A percentile compares a stretch with the other conserved stretches of the same genome.
These are phyloP conservation scores for Albula glossodonta DNA, from an alignment of 2,113 vertebrate genomes.

Conservation along the genomic window DNA sequence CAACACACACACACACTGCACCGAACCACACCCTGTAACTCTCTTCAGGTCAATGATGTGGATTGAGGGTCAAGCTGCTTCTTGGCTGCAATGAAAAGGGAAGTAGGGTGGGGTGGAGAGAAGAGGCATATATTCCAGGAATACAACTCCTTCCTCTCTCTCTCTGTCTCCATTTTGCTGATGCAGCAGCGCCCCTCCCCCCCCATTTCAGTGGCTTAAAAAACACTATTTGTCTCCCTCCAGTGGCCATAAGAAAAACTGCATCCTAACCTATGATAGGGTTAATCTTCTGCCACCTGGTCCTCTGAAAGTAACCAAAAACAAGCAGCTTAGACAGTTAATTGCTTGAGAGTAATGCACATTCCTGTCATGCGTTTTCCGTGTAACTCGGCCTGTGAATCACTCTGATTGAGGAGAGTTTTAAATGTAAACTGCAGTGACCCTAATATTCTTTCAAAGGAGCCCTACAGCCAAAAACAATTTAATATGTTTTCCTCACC, in stretches of 20 bases:
- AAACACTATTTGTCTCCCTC: neutral
- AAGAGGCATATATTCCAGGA: neutral
- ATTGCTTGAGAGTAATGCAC: no score
- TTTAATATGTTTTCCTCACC: no score
- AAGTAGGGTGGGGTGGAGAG: neutral
- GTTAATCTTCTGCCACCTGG: neutral
- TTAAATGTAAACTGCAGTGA: no score
- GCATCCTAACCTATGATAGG: neutral
- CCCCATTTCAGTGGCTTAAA: neutral
- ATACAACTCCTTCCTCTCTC: neutral
- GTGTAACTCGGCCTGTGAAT: no score
- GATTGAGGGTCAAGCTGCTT: neutral
- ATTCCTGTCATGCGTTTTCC: no score
- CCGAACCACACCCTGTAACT: no score
- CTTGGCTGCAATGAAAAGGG: neutral
- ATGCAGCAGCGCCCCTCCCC: slow-evolving; percentile 1
- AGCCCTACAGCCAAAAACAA: no score
- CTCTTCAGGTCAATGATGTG: no score
- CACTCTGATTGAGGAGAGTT: no score
- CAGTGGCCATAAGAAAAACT: neutral
- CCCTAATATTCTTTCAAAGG: no score
- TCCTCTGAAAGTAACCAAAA: neutral
- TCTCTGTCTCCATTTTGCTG: neutral
- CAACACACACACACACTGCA: no score
- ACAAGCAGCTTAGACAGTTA: neutral